A percentile compares a stretch with the other conserved stretches of the same genome.
phyloP scores from a whole-genome alignment of 2,113 vertebrate species.

The Tricholaema leucomelas region DNA sequence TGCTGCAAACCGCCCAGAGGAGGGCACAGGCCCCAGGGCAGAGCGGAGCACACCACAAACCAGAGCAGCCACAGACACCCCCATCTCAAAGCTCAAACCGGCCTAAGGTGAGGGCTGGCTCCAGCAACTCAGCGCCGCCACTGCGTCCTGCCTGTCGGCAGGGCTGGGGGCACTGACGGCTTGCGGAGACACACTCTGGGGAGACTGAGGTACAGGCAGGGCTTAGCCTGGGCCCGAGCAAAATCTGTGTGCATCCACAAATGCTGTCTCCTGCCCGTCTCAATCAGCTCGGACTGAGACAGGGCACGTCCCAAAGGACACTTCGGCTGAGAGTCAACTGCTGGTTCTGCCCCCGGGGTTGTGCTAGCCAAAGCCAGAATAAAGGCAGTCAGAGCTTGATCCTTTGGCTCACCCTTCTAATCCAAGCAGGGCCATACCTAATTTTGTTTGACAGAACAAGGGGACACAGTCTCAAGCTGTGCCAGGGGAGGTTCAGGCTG shows the following conservation, averaged over 20 bases:
- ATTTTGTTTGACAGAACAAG: no score
- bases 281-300: neutral
- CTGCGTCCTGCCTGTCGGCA: neutral
- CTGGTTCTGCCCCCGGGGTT: neutral
- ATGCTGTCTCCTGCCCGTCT: neutral
- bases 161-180: neutral
- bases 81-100: neutral
- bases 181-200: neutral
- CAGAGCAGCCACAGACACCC: neutral
- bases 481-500: no score
- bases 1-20: neutral
- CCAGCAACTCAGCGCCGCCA: neutral
- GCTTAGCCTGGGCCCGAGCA: neutral
- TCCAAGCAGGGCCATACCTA: conserved; percentile 14
- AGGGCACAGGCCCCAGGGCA: neutral
- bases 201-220: neutral
- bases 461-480: no score
- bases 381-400: neutral
- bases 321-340: neutral
- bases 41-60: neutral
- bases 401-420: neutral
- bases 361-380: neutral
- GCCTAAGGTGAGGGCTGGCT: neutral
- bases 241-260: neutral
- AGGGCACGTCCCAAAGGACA: neutral